Conservation (phyloP, 2,888 invertebrate species). For the Lymantria dispar region DNA sequence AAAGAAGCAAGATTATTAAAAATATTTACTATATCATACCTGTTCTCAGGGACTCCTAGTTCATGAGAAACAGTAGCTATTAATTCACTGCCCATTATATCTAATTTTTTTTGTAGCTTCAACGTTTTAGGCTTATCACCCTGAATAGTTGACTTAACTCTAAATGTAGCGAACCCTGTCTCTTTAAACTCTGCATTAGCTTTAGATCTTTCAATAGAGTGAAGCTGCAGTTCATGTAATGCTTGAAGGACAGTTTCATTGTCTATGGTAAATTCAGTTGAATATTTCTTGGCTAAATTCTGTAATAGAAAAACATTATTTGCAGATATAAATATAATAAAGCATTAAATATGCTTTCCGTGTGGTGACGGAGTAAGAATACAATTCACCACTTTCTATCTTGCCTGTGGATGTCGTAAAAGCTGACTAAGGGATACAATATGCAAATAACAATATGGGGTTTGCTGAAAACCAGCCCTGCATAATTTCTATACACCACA, state of each 20-base stretch:
- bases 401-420: no score
- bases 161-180: conserved; percentile 88
- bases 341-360: no score
- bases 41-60: conserved; percentile 57
- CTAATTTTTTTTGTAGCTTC: conserved; percentile 81
- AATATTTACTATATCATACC: conserved; percentile 45
- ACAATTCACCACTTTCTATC: no score
- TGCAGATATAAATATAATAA: no score
- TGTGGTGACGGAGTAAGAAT: no score
- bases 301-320: conserved; percentile 42
- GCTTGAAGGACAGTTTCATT: conserved; percentile 76
- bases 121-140: conserved; percentile 73
- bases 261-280: conserved; percentile 77
- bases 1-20: not conserved
- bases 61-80: conserved; percentile 77
- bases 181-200: conserved; percentile 86
- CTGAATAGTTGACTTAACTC: conserved; percentile 84
- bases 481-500: no score
- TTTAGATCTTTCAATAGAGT: conserved; percentile 87
- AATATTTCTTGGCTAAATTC: conserved; percentile 84
- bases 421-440: no score
- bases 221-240: conserved; percentile 84
- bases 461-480: no score
- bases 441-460: no score
- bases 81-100: conserved; percentile 78